Evolutionary conservation across 2,888 invertebrate species (phyloP).

Genomic region (Sarcophaga variegata): DNA sequence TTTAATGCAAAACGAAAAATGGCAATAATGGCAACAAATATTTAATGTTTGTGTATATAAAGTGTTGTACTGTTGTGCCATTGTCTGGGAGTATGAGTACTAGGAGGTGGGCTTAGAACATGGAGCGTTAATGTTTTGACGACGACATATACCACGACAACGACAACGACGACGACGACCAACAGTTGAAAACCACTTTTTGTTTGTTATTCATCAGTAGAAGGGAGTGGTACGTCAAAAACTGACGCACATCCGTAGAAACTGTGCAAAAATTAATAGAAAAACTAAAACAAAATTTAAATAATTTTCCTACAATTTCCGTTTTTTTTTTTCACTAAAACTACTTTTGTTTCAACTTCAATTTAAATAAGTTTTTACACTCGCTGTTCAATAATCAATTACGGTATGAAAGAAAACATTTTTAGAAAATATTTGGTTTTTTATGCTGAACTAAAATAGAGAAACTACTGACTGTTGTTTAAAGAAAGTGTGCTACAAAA

Average conservation of each 20-base stretch:
- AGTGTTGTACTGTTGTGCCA: not conserved
- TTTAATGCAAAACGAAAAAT: conserved; percentile 45
- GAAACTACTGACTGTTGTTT: not conserved
- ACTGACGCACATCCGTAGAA: conserved; percentile 82
- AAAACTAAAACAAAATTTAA: conserved; percentile 46
- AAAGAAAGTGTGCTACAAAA: not conserved
- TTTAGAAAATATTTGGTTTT: not conserved
- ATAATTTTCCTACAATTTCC: conserved; percentile 62
- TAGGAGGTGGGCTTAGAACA: conserved; percentile 39
- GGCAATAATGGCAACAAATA: conserved; percentile 40
- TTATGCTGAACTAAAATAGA: not conserved
- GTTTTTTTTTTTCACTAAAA: conserved; percentile 34
- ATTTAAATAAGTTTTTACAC: too few species aligned
- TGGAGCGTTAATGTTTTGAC: conserved; percentile 60
- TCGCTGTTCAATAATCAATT: too few species aligned
- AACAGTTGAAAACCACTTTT: conserved; percentile 68
- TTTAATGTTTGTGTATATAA: conserved; percentile 19
- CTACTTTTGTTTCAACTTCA: not conserved
- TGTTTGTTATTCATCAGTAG: conserved; percentile 77
- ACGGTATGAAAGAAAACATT: not conserved
- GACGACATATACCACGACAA: conserved; percentile 58
- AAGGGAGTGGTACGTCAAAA: conserved; percentile 83
- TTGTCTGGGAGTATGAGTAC: conserved; percentile 13
- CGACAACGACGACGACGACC: conserved; percentile 66
- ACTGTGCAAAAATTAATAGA: conserved; percentile 73